These are phyloP conservation scores for Himalopsyche kuldschensis DNA, from an alignment of 2,888 invertebrate genomes.

Conservation along the genomic window DNA sequence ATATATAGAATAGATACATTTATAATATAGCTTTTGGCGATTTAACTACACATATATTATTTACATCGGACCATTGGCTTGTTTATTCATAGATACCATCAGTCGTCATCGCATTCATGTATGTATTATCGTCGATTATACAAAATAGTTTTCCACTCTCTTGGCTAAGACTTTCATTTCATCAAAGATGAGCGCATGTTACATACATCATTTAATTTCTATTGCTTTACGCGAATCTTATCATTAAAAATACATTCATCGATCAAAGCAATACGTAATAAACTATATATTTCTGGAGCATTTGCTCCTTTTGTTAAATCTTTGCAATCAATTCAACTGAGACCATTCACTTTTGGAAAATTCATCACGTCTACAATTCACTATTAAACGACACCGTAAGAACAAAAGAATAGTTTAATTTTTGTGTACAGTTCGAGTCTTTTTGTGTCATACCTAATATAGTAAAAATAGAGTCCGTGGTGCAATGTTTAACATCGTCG, in stretches of 20 bases:
- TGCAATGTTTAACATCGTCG: no score
- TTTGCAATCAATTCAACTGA: no score
- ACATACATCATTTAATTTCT: neutral
- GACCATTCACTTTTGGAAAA: no score
- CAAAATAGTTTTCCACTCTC: neutral
- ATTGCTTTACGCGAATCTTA: neutral
- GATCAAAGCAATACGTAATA: neutral
- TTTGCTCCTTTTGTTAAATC: no score
- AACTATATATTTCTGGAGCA: neutral
- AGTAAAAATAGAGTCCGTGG: no score
- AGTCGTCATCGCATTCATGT: neutral
- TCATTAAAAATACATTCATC: neutral
- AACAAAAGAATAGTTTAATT: no score
- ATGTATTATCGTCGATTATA: neutral
- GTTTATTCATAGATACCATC: neutral
- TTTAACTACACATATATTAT: neutral
- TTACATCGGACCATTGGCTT: neutral
- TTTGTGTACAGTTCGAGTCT: no score
- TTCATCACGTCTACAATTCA: no score
- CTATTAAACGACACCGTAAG: no score
- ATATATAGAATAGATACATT: neutral
- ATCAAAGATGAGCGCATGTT: neutral
- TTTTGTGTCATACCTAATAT: no score
- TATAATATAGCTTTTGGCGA: slow-evolving; percentile 1
- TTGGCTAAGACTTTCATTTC: neutral